These are phyloP conservation scores for Lepus timidus DNA, from an alignment of 2,113 vertebrate genomes.

Conservation along the genomic window DNA sequence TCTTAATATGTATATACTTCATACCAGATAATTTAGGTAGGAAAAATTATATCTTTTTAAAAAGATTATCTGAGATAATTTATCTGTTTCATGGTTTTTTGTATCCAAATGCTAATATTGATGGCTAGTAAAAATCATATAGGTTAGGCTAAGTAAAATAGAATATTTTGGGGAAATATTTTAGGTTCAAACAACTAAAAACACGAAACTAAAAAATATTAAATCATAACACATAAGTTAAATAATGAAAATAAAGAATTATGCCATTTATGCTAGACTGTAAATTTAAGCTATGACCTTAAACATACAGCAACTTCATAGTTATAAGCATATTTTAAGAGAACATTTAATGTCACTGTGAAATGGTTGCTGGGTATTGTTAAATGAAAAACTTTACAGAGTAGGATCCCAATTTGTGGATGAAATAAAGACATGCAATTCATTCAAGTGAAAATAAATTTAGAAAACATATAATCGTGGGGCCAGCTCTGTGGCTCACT, in stretches of 20 bases:
- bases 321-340: neutral
- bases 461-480: neutral
- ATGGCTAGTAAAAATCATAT: neutral
- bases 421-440: neutral
- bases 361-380: neutral
- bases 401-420: neutral
- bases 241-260: conserved; percentile 5
- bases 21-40: conserved; percentile 22
- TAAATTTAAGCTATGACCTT: neutral
- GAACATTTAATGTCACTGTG: neutral
- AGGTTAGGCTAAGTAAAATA: neutral
- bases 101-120: neutral
- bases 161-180: neutral
- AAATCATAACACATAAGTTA: conserved; percentile 21
- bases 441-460: neutral
- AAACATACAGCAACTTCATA: neutral
- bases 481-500: no score
- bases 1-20: neutral
- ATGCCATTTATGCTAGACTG: neutral
- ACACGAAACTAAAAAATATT: conserved; percentile 4
- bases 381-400: neutral
- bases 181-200: neutral
- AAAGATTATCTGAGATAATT: conserved; percentile 12
- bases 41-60: conserved; percentile 9
- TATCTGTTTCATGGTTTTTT: conserved; percentile 45